Percentiles rank a stretch among this genome's conserved stretches.
phyloP scores from a whole-genome alignment of 35 echinoderm and acorn worm genomes.

The Amphiura filiformis region DNA sequence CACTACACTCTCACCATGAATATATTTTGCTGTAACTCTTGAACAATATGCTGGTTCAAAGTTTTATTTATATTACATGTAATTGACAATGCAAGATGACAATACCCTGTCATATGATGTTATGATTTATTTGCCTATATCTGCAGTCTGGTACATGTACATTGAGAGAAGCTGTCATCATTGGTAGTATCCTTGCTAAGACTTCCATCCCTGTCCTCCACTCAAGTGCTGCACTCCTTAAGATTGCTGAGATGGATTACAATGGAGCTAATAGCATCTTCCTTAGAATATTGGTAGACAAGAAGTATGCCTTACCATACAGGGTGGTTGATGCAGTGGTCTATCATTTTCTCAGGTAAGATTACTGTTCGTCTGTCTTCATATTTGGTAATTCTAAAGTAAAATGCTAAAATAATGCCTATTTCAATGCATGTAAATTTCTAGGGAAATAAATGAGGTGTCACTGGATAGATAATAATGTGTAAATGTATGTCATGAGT shows the following conservation, averaged over 20 bases:
- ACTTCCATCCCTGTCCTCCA: constrained; percentile 87
- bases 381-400: neutral
- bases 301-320: constrained; percentile 96
- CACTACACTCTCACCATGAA: too few species aligned
- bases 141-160: constrained; percentile 75
- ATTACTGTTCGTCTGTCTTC: neutral
- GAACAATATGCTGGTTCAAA: too few species aligned
- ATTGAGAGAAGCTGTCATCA: constrained; percentile 83
- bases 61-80: too few species aligned
- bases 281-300: constrained; percentile 82
- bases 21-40: too few species aligned
- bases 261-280: constrained; percentile 98
- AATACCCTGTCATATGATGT: too few species aligned
- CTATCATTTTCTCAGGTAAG: constrained; percentile 95
- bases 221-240: constrained; percentile 85
- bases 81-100: too few species aligned
- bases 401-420: neutral
- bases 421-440: neutral
- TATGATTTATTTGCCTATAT: too few species aligned
- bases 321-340: constrained; percentile 94
- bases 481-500: too few species aligned
- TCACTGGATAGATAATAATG: too few species aligned
- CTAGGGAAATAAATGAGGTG: neutral
- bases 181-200: constrained; percentile 87
- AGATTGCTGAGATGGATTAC: constrained; percentile 99